These are phyloP conservation scores for Chymomyza fuscimana DNA, from an alignment of 2,888 invertebrate species.

Conservation along the genomic window DNA sequence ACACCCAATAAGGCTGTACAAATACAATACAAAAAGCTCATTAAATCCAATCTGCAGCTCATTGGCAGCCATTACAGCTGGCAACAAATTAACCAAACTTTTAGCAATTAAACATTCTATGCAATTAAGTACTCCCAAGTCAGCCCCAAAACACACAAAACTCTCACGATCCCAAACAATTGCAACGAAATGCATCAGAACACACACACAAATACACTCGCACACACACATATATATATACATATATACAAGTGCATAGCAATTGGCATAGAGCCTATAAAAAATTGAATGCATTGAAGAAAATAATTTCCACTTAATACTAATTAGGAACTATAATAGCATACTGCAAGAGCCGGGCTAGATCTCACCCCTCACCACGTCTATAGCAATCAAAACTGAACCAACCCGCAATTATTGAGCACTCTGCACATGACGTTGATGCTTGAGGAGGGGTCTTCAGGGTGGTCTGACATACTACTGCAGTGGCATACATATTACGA, in stretches of 20 bases:
- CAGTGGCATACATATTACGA: not conserved
- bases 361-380: not conserved
- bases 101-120: slow-evolving; percentile 1
- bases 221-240: not conserved
- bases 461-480: slow-evolving; percentile 28
- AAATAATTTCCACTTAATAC: slow-evolving; percentile 72
- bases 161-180: not conserved
- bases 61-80: not conserved
- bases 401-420: slow-evolving; percentile 7
- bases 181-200: not conserved
- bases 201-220: not conserved
- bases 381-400: slow-evolving; percentile 11
- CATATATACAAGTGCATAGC: slow-evolving; percentile 40
- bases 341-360: not conserved
- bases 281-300: slow-evolving; percentile 60
- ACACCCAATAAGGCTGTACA: not conserved
- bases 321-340: slow-evolving; percentile 48
- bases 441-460: slow-evolving; percentile 34
- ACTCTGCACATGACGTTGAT: slow-evolving; percentile 4
- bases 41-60: not conserved
- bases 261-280: slow-evolving; percentile 54
- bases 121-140: not conserved
- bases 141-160: not conserved
- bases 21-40: not conserved
- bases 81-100: slow-evolving; percentile 4